phyloP scores from a whole-genome alignment of 2,113 vertebrate genomes.

The Neopipo cinnamomea region DNA sequence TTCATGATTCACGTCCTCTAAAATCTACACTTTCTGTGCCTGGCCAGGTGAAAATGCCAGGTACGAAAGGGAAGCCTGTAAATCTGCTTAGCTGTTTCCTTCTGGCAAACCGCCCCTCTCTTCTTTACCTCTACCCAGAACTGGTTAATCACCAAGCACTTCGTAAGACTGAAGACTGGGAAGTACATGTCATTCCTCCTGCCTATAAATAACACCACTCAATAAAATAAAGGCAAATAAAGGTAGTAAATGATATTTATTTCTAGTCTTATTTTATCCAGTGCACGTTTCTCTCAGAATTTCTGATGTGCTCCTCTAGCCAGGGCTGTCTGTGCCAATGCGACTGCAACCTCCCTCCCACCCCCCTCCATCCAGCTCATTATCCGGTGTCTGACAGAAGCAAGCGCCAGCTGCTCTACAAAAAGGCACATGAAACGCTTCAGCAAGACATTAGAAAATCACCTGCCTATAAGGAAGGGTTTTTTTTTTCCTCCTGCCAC shows the following conservation, averaged over 20 bases:
- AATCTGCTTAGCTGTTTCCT: conserved; percentile 22
- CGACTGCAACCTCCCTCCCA: neutral
- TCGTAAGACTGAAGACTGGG: neutral
- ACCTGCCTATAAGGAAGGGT: neutral
- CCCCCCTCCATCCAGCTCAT: neutral
- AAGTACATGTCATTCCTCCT: neutral
- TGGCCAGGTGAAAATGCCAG: conserved; percentile 28
- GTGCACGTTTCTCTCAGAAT: neutral
- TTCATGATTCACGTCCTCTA: conserved; percentile 48
- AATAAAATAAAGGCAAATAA: conserved; percentile 42
- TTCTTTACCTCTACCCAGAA: neutral
- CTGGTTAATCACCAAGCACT: neutral
- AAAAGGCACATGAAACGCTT: conserved; percentile 36
- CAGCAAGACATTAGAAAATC: conserved; percentile 10
- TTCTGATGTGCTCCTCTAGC: neutral
- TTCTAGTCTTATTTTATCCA: conserved; percentile 17
- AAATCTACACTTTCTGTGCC: neutral
- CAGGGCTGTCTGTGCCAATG: neutral
- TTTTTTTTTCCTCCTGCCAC: neutral
- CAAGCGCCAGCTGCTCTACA: conserved; percentile 17
- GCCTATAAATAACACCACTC: neutral
- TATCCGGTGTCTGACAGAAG: conserved; percentile 35
- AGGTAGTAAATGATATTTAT: conserved; percentile 4
- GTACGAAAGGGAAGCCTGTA: neutral
- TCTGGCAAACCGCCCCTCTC: neutral